Base-by-base conservation (phyloP, 2,113 vertebrate genomes). In the Triplophysa siluroides region DNA sequence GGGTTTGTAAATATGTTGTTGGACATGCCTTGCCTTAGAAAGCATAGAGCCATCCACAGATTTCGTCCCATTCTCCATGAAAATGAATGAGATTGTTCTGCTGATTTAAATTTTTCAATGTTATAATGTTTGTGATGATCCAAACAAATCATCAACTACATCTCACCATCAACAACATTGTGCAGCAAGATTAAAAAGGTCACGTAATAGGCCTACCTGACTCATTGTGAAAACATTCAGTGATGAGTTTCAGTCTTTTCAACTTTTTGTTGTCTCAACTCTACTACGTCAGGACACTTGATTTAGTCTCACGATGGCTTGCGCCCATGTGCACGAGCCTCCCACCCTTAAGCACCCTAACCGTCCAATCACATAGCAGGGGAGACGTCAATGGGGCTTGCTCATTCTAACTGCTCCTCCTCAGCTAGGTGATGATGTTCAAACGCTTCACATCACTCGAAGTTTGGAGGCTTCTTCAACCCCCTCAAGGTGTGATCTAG, bases 301-400 rank as follows among this genome's bases (percentile, higher is more conserved):
- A 83, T 83, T 80, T 71, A 83, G 82, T 69, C 82, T 58, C 10
- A 14, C n/a, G 65, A 56, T 14, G 41, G 71, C 58, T 83, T 41
- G 50, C 41, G 13, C 43, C 13, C 41, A 29, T n/a, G 66, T 77
- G 56, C 61, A 16, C 16, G 56, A 64, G 38, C 71, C 58, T 10
- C 54, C 74, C 69, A 6, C 29, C 63, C 54, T 52, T n/a, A 14
- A 14, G 26, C 50, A 38, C 7, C 19, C 13, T 19, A 29, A 14
- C 41, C 2, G 68, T 58, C 43, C 47, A 19, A 41, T 56, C 10
- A n/a, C 13, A 38, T 41, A 5, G 7, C 4, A 38, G 2, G 16
- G 52, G 43, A 63, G 38, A 85, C 81, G 78, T 85, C 81, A 83
- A 14, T 26, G 29, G 75, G 61, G 56, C 65, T 74, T 80, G 75